Percentiles rank a stretch among this genome's conserved stretches.
Evolutionary conservation across 1,140 invertebrate genomes (phyloP).

Genomic region (Aethina tumida): DNA sequence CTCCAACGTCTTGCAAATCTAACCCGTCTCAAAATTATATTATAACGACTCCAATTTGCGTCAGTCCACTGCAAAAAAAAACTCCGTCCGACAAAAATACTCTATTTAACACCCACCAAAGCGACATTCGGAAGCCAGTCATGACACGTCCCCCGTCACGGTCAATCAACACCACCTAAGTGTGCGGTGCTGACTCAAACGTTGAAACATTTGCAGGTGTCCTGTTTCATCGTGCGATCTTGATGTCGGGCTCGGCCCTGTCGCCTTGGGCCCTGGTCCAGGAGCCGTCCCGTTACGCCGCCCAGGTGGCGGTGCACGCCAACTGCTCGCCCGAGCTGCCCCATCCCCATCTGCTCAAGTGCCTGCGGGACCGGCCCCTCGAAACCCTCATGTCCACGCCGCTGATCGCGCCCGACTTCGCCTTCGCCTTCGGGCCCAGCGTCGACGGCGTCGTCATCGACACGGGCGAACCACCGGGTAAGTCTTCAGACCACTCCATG

Average conservation of each 20-base stretch:
- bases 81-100: constrained; percentile 1
- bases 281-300: constrained; percentile 77
- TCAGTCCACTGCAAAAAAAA: background rate
- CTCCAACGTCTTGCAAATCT: background rate
- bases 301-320: constrained; percentile 73
- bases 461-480: constrained; percentile 50
- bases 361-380: constrained; percentile 69
- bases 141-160: too few species aligned
- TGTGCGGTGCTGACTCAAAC: too few species aligned
- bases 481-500: too few species aligned
- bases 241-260: constrained; percentile 91
- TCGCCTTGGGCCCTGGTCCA: constrained; percentile 86
- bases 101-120: too few species aligned
- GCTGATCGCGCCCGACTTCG: constrained; percentile 68
- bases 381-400: constrained; percentile 64
- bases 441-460: constrained; percentile 87
- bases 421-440: constrained; percentile 80
- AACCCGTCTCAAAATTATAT: background rate
- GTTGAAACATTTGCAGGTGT: constrained; percentile 61
- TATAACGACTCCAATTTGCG: too few species aligned
- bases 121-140: too few species aligned
- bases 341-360: constrained; percentile 67
- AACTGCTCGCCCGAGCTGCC: constrained; percentile 73
- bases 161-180: too few species aligned
- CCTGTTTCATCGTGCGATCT: constrained; percentile 84